Conservation (phyloP, 2,113 vertebrate genomes). For the Pseudopodoces humilis region DNA sequence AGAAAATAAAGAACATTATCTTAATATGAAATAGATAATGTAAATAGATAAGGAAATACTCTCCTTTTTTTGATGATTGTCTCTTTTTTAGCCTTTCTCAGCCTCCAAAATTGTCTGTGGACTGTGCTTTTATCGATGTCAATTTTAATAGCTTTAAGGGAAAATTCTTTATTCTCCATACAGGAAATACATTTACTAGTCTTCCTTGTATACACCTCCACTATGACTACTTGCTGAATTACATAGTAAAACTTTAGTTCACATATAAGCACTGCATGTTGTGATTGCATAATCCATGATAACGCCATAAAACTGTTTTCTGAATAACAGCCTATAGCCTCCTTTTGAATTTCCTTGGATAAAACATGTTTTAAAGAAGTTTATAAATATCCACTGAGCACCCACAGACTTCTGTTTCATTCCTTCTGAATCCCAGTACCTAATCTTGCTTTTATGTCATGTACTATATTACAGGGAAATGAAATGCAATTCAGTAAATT, state of each 20-base stretch:
- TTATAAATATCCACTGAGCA: conserved; percentile 28
- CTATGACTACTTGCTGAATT: not conserved
- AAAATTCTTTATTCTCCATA: not conserved
- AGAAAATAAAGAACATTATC: not conserved
- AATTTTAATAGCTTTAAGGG: not conserved
- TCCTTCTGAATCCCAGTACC: conserved; percentile 22
- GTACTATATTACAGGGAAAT: conserved; percentile 48
- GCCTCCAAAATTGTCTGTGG: not conserved
- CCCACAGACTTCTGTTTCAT: conserved; percentile 22
- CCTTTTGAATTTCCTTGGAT: conserved; percentile 3
- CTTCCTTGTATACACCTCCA: not conserved
- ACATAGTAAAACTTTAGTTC: not conserved
- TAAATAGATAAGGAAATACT: not conserved
- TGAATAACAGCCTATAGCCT: not conserved
- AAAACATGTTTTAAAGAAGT: not conserved
- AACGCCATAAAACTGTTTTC: not conserved
- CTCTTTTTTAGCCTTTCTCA: not conserved
- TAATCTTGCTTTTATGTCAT: conserved; percentile 53
- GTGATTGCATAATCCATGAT: conserved; percentile 17
- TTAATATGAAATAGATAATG: not conserved
- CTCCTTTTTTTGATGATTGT: not conserved
- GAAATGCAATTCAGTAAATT: conserved; percentile 62
- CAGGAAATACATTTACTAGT: not conserved
- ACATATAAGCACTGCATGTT: not conserved
- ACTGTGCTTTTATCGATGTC: not conserved